phyloP scores from a whole-genome alignment of 1,140 invertebrate species.

The Diprion similis region DNA sequence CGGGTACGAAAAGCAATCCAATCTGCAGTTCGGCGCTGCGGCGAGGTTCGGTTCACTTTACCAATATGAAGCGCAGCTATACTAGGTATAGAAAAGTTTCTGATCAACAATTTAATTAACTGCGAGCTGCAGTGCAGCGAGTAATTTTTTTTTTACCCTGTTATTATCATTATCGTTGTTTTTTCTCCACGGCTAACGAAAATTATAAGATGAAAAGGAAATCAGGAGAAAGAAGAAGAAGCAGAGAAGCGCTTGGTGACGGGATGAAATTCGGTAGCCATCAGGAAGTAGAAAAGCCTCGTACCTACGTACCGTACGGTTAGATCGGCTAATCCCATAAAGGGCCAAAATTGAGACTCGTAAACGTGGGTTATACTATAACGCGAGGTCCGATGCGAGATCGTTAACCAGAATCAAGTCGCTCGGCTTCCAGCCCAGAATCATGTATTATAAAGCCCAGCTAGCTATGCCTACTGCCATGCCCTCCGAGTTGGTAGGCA shows the following conservation, averaged over 20 bases:
- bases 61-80: too few species aligned
- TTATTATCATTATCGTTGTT: too few species aligned
- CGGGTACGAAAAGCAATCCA: neutral
- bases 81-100: neutral
- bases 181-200: too few species aligned
- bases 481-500: neutral
- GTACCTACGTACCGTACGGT: too few species aligned
- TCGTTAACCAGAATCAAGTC: slow-evolving; percentile 12
- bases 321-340: neutral
- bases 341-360: neutral
- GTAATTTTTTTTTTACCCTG: neutral
- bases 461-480: neutral
- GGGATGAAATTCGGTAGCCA: neutral
- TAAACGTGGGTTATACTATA: neutral
- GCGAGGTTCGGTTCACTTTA: neutral
- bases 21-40: neutral
- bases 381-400: slow-evolving; percentile 6
- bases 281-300: too few species aligned
- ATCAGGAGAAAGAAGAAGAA: slow-evolving; percentile 13
- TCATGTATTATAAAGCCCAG: neutral
- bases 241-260: neutral
- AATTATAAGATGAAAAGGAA: too few species aligned
- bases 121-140: neutral
- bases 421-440: neutral
- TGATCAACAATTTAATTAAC: slow-evolving; percentile 6